Base-by-base conservation (phyloP, 2,113 vertebrate genomes). In the Guaruba guarouba region DNA sequence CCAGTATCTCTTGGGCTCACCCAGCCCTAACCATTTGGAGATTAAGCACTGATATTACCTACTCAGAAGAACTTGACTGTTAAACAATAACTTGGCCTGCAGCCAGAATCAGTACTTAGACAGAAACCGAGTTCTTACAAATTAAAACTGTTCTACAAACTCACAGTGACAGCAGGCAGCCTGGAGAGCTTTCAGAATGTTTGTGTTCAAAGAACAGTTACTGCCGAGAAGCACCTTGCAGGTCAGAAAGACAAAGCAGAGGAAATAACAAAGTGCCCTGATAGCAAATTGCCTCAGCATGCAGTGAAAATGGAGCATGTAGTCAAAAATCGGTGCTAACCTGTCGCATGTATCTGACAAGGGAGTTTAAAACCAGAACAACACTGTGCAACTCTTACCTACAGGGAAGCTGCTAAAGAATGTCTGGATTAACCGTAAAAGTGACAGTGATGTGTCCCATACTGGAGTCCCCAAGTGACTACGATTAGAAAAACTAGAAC, bases 221-320 rank as follows among this genome's bases (percentile, higher is more conserved):
- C 95, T 82, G 94, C 93, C 8, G 68, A 10, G 81, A 94, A 95
- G 94, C 69, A 89, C 82, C 95, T 91, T 43, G 7, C 77, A 68
- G 97, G 97, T 75, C 79, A 66, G 86, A 86, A 24, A 66, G 82
- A 83, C 95, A 95, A 92, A 95, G 95, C 64, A 18, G 78, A 95
- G 85, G 70, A 96, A 94, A 92, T 49, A 71, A 83, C 88, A 68
- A 89, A 95, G 88, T 89, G 82, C 94, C 48, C 31, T 16, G 85
- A 33, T 11, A 88, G 92, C 81, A 96, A 96, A 97, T 75, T 94
- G 89, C 95, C 91, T 95, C 66, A 0, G 95, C 80, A 71, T 14
- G 74, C 71, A 64, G 93, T 23, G 52, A 91, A 86, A 95, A 92
- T 13, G 81, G 68, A 97, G 92, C 70, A 28, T 67, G 10, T 93